These are phyloP conservation scores for Stigmatopora nigra DNA, from an alignment of 2,113 vertebrate species.

Conservation along the genomic window DNA sequence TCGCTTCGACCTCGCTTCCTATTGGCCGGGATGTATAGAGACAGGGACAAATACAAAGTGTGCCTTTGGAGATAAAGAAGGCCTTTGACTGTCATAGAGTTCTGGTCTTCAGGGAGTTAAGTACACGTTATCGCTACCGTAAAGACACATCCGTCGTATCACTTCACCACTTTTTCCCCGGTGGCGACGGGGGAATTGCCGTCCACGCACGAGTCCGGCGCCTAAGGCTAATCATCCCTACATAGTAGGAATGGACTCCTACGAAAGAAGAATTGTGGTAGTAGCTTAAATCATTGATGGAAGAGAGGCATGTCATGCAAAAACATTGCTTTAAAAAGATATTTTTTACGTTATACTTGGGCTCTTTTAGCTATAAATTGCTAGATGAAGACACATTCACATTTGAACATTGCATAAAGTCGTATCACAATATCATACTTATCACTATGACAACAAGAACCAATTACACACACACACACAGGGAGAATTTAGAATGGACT, in stretches of 20 bases:
- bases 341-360: no score
- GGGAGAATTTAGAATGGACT: no score
- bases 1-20: constrained; percentile 31
- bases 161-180: constrained; percentile 44
- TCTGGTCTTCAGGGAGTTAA: constrained; percentile 49
- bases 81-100: constrained; percentile 57
- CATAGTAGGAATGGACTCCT: constrained; percentile 31
- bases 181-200: constrained; percentile 30
- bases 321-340: no score
- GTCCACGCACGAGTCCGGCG: constrained; percentile 16
- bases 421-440: no score
- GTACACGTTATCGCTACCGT: constrained; percentile 55
- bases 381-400: no score
- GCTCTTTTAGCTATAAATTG: no score
- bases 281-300: constrained; percentile 21
- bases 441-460: no score
- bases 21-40: constrained; percentile 51
- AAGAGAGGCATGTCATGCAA: background rate
- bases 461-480: no score
- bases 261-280: constrained; percentile 21
- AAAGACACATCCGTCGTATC: constrained; percentile 49
- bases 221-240: constrained; percentile 26
- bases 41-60: constrained; percentile 48
- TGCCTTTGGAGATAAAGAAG: constrained; percentile 63
- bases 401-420: no score